A percentile compares a stretch with the other conserved stretches of the same genome.
Conservation (phyloP, 2,888 invertebrate species). For the Ommatoiulus sabulosus region DNA sequence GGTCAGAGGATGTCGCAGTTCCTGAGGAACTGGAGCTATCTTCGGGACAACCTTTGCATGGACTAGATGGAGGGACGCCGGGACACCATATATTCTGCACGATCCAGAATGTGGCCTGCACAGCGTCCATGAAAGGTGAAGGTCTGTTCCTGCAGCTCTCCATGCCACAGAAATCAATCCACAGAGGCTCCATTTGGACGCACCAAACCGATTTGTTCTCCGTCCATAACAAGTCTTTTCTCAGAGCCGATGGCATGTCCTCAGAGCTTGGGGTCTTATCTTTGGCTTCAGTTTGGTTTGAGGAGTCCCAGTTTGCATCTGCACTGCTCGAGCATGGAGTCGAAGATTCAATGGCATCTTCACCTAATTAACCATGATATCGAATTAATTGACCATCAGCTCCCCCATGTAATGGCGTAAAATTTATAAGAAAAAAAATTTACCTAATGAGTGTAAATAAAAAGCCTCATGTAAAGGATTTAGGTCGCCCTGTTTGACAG, state of each 20-base stretch:
- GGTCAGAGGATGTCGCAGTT: neutral
- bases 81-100: slow-evolving; percentile 70
- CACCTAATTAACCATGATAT: neutral
- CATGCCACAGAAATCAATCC: slow-evolving; percentile 92
- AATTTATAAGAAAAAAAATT: neutral
- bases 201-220: slow-evolving; percentile 91
- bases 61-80: neutral
- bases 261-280: neutral
- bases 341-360: neutral
- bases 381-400: too few relatives aligned
- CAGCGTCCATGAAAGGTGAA: slow-evolving; percentile 72
- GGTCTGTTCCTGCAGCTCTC: slow-evolving; percentile 72
- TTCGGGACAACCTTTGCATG: neutral
- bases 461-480: slow-evolving; percentile 87
- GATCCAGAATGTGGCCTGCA: slow-evolving; percentile 89
- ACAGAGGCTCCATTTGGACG: slow-evolving; percentile 87
- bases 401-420: too few relatives aligned
- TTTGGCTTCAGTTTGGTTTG: neutral
- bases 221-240: slow-evolving; percentile 77
- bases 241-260: slow-evolving; percentile 8
- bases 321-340: slow-evolving; percentile 63
- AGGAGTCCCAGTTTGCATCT: slow-evolving; percentile 63
- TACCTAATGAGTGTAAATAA: slow-evolving; percentile 75
- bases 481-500: slow-evolving; percentile 77
- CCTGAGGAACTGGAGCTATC: neutral